Base-by-base conservation (phyloP, 2,888 invertebrate species). In the Pediacus dermestoides region DNA sequence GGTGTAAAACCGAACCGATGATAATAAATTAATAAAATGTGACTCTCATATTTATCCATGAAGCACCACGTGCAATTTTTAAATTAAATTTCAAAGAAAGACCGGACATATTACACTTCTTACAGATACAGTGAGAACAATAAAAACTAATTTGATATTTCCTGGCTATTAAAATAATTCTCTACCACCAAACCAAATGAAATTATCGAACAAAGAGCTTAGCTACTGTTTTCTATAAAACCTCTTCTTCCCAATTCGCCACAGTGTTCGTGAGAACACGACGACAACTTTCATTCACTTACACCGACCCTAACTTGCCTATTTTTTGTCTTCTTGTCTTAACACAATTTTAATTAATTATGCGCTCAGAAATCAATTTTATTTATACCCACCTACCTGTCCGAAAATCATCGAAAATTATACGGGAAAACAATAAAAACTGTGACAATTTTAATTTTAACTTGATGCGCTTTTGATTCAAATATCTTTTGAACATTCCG, bases 241-340 rank as follows among this genome's bases (percentile, higher is more conserved):
- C 34, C 31, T 27, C 16, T n/a, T 37, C 38, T 44, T 43, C 28
- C 26, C 35, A 33, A 50, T 50, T 44, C 44, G 44, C 37, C 39
- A 40, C 44, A 34, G 43, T 33, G 18, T 39, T 44, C 48, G 48
- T 48, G 48, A 48, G 46, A 50, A 50, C 39, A 16, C 32, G 40
- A 42, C 42, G 48, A 48, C 48, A 44, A 43, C 33, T 30, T 30
- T 16, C 39, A 32, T 35, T 26, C 27, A 30, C 32, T 35, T 30
- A 34, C 16, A 14, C 23, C 9, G 9, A 13, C 2, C 2, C 13
- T 32, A n/a, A n/a, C n/a, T n/a, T n/a, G n/a, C n/a, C n/a, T n/a
- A n/a, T n/a, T n/a, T n/a, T n/a, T n/a, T n/a, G n/a, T n/a, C n/a
- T n/a, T n/a, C n/a, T n/a, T n/a, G n/a, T n/a, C n/a, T n/a, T n/a